These are phyloP conservation scores for Pseudonaja textilis DNA, from an alignment of 2,113 vertebrate genomes.

Conservation along the genomic window DNA sequence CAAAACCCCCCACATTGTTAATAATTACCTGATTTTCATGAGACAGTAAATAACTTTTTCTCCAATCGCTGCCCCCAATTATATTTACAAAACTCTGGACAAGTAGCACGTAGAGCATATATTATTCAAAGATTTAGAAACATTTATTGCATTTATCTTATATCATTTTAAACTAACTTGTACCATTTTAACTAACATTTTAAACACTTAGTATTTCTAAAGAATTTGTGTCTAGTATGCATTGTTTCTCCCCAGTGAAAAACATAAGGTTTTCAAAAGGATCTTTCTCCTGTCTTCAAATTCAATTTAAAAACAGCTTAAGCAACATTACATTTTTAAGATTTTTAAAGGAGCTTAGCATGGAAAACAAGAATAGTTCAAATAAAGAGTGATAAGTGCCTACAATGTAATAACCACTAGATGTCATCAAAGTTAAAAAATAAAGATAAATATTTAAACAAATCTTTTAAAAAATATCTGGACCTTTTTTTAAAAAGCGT, in stretches of 20 bases:
- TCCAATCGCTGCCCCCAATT: neutral
- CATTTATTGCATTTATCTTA: neutral
- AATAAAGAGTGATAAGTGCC: rapidly evolving
- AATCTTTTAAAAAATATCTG: neutral
- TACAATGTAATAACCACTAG: slow-evolving; percentile 48
- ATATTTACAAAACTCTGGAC: neutral
- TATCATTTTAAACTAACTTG: neutral
- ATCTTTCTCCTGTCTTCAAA: neutral
- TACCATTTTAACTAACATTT: neutral
- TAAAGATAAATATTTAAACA: slow-evolving; percentile 3
- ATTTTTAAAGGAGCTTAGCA: neutral
- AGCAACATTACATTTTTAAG: neutral
- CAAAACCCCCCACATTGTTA: slow-evolving; percentile 29
- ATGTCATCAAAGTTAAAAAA: slow-evolving; percentile 58
- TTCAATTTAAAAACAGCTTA: neutral
- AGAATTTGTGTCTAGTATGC: neutral
- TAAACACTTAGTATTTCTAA: neutral
- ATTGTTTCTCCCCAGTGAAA: neutral
- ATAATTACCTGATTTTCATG: slow-evolving; percentile 42
- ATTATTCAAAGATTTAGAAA: neutral
- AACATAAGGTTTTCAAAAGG: neutral
- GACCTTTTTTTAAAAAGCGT: neutral
- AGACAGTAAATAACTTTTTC: slow-evolving; percentile 18
- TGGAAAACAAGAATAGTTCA: rapidly evolving
- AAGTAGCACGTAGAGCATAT: neutral